phyloP scores from a whole-genome alignment of 2,113 vertebrate species.

The Romanogobio albipinnatus region DNA sequence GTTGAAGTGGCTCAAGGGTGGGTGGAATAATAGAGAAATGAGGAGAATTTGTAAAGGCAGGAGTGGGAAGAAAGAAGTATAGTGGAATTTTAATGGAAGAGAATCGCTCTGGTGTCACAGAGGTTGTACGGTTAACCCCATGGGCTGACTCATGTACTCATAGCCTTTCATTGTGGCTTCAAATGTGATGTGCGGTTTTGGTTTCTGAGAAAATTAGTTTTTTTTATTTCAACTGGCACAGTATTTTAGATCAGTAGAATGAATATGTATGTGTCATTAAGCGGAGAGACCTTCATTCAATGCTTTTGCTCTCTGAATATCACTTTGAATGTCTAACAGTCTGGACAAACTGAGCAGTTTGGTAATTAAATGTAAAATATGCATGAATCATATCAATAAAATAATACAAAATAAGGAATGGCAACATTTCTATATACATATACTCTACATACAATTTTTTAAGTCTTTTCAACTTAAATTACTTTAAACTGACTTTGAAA shows the following conservation, averaged over 20 bases:
- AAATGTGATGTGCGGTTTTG: neutral
- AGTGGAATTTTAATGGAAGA: neutral
- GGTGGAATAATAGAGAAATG: neutral
- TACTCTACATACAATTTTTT: too few relatives aligned
- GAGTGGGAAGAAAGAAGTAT: neutral
- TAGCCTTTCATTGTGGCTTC: neutral
- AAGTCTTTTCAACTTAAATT: too few relatives aligned
- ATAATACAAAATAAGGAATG: neutral
- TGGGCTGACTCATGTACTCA: neutral
- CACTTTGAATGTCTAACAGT: neutral
- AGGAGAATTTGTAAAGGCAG: slow-evolving; percentile 1
- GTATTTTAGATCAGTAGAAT: neutral
- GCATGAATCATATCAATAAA: neutral
- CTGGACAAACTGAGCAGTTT: neutral
- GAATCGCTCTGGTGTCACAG: neutral
- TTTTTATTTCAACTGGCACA: neutral
- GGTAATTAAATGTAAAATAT: neutral
- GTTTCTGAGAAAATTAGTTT: neutral
- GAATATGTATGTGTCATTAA: neutral
- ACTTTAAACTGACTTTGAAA: too few relatives aligned
- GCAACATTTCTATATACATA: too few relatives aligned
- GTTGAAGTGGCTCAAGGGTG: neutral
- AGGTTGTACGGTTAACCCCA: neutral
- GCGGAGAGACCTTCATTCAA: neutral
- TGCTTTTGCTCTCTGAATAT: neutral